Evolutionary conservation across 2,888 invertebrate species (phyloP), one percentile per base, ranked within the genome.

Genomic region (Pyrochroa serraticornis): DNA sequence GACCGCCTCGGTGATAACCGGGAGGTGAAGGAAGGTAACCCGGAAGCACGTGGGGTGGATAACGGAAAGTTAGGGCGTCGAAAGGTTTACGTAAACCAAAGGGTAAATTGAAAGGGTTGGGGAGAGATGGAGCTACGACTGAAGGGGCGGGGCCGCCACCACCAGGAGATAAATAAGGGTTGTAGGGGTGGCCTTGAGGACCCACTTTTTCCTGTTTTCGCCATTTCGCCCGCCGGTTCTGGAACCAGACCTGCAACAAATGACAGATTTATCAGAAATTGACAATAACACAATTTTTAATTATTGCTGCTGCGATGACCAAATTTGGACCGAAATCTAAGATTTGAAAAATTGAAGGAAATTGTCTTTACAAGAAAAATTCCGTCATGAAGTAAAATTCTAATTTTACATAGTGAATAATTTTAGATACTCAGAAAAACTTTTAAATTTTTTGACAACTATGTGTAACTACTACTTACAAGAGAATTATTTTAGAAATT

Each of bases 131-230:
- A 2, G 91, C 88, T 3, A 84, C 84, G 3, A 91, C 89, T 0
- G 90, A 86, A 35, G 82, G 80, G 42, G 89, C 84, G 32, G 85
- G 84, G 1, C 85, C 84, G 37, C 83, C 84, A 10, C 30, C 42
- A 44, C 80, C 83, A 41, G 87, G 85, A 44, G 87, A 84, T 64
- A 92, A 77, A 79, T 92, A 93, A 1, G 93, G 92, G 77, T 91
- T 93, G 84, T 94, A 94, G 0, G 94, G 94, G 77, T 94, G 94
- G 1, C 86, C 93, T 72, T 93, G 91, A 0, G 94, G 94, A 0
- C 94, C 94, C 55, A 94, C 94, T 80, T 93, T 94, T 80, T 94
- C 94, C 75, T 93, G 93, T 75, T 95, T 95, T 36, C 95, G 85
- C 94, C 94, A 95, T 81, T 95, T 95, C 42, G 94, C 94, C 36